A percentile compares a stretch with the other conserved stretches of the same genome.
Evolutionary conservation across 2,113 vertebrate genomes (phyloP).

Genomic region (Thomomys bottae): DNA sequence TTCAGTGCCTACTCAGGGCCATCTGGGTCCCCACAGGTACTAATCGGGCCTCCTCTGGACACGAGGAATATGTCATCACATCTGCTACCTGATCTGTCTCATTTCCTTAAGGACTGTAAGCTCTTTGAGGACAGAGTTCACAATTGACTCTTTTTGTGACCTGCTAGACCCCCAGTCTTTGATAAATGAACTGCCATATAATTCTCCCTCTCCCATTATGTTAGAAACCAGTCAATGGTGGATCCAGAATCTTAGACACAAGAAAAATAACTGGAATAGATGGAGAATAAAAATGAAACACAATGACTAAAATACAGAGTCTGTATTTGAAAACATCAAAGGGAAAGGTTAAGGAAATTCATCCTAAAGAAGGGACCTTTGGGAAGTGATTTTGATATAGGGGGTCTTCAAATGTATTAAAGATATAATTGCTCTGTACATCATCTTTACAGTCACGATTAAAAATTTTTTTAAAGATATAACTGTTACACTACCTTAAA

Average conservation of each 20-base stretch:
- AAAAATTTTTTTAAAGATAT: too few species aligned
- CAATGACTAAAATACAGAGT: constrained; percentile 16
- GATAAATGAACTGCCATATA: neutral
- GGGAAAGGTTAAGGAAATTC: neutral
- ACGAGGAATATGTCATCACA: neutral
- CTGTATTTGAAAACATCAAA: neutral
- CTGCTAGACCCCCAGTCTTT: neutral
- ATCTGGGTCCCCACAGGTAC: neutral
- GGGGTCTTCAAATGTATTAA: neutral
- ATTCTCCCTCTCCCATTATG: constrained; percentile 5
- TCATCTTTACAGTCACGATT: too few species aligned
- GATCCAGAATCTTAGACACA: neutral
- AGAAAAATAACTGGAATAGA: neutral
- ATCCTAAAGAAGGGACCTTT: neutral
- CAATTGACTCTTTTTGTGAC: neutral
- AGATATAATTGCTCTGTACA: neutral
- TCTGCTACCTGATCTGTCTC: neutral
- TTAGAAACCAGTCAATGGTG: neutral
- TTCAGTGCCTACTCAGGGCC: neutral
- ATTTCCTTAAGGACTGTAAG: constrained; percentile 37
- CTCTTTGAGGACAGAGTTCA: constrained; percentile 48
- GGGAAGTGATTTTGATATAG: neutral
- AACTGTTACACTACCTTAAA: too few species aligned
- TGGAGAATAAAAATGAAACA: constrained; percentile 14
- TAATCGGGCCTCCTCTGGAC: neutral